Base-by-base conservation (phyloP, 35 echinoderm and acorn worm species). In the Ptychodera flava region DNA sequence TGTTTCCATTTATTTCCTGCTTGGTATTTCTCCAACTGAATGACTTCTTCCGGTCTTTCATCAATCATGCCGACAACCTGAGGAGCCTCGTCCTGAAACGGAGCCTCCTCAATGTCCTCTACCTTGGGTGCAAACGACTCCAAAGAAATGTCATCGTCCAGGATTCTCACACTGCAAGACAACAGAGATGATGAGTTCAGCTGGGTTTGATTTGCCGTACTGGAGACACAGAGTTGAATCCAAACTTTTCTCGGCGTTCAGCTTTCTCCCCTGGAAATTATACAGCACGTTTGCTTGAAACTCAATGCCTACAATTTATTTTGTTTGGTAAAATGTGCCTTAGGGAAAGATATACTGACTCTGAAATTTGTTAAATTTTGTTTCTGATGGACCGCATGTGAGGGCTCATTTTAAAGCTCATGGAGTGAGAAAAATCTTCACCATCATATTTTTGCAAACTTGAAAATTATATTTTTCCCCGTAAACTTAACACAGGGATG, bases 141-240 rank as follows among this genome's bases (percentile, higher is more conserved):
- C 16, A 95, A 29, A 78, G 92, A 90, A 22, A 95, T 83, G 80
- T 95, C 93, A 92, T 95, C 93, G 84, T 95, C 93, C 31, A 92
- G 35, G 31, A 95, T 85, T 36, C 28, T 83, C 30, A 36, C 37
- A 34, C 82, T 83, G 35, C 31, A 2, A 83, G 37, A 22, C 16
- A 16, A 35, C 1, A 83, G 29, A 83, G 28, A 2, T 15, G 28
- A 33, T 0, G 34, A 1, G 32, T 33, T 82, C 31, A 1, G 34
- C 15, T 32, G 12, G 2, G 12, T 12, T 29, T 80, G 28, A 29
- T 80, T 33, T 33, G 22, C 34, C 1, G 0, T 82, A 14, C 2
- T 32, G 6, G 1, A 0, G 1, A 32, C 6, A 82, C 34, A 16
- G 0, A 33, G 22, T 0, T 33, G 34, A 16, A 33, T 33, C 0